Evolutionary conservation across 1,140 invertebrate genomes (phyloP).

Genomic region (Diorhabda elongata): DNA sequence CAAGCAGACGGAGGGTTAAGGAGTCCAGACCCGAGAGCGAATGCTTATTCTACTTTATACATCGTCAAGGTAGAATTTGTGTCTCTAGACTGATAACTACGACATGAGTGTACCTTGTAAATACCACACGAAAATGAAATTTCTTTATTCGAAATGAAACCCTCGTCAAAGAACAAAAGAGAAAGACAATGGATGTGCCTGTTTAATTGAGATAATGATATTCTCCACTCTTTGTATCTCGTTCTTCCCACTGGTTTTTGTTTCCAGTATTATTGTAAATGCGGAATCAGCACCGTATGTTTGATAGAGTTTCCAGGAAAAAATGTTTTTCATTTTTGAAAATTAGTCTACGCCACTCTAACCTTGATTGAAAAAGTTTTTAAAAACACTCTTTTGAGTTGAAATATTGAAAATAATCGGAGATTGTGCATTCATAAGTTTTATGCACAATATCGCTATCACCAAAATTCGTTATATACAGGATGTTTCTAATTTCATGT

Average conservation of each 20-base stretch:
- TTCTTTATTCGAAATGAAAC: neutral
- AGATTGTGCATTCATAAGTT: too few species aligned
- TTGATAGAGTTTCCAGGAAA: too few species aligned
- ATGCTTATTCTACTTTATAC: constrained; percentile 1
- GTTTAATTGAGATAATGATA: neutral
- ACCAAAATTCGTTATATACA: too few species aligned
- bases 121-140: neutral
- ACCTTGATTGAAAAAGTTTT: too few species aligned
- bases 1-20: neutral
- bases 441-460: too few species aligned
- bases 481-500: too few species aligned
- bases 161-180: neutral
- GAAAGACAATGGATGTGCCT: neutral
- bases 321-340: too few species aligned
- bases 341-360: too few species aligned
- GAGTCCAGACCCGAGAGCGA: neutral
- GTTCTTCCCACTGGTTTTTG: neutral
- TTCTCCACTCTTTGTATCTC: neutral
- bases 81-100: neutral
- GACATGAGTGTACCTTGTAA: neutral
- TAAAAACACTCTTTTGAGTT: too few species aligned
- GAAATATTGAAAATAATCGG: too few species aligned
- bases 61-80: neutral
- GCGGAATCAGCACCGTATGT: too few species aligned
- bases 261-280: neutral